Evolutionary conservation across 2,888 invertebrate genomes (phyloP), one percentile per base, ranked within the genome.

Genomic region (Hydraecia micacea): DNA sequence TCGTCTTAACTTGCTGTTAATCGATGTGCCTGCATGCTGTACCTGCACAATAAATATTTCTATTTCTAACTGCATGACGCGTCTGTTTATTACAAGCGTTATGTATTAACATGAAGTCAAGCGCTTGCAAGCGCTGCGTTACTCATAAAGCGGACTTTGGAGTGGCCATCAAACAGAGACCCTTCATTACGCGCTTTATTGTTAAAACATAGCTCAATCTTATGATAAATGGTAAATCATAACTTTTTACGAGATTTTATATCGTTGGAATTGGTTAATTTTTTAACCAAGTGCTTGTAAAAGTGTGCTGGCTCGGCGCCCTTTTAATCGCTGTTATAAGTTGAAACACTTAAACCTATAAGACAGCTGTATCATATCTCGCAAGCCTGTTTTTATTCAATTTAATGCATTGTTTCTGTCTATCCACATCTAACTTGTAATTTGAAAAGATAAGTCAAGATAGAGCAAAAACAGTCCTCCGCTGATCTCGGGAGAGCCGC

Each of bases 191-290:
- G 15, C n/a, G 25, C 13, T 68, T 65, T 72, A 80, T 80, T 70
- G 28, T 73, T 78, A 46, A 81, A 84, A 72, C 65, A 75, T 69
- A 55, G 46, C 81, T 60, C 67, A 73, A 32, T 60, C 42, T 80
- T 32, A 67, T 52, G 55, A 74, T 79, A 66, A 69, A 65, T 73
- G 75, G 52, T 55, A 75, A 81, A 84, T 79, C 71, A 67, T 70
- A 81, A 75, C 49, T 46, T 77, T 67, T 72, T 68, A 69, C 32
- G 39, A 21, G 2, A 36, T 72, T 77, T 75, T 75, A 84, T 84
- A 65, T 70, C 46, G 58, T 65, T 60, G 6, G 62, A 79, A 60
- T 77, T 55, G 49, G 72, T 63, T 55, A 55, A 67, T 80, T 75
- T 73, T 75, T 77, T 25, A 36, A 77, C 32, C 49, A 28, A 63